Conservation (phyloP, 1,140 invertebrate genomes). For the Berghia stephanieae region DNA sequence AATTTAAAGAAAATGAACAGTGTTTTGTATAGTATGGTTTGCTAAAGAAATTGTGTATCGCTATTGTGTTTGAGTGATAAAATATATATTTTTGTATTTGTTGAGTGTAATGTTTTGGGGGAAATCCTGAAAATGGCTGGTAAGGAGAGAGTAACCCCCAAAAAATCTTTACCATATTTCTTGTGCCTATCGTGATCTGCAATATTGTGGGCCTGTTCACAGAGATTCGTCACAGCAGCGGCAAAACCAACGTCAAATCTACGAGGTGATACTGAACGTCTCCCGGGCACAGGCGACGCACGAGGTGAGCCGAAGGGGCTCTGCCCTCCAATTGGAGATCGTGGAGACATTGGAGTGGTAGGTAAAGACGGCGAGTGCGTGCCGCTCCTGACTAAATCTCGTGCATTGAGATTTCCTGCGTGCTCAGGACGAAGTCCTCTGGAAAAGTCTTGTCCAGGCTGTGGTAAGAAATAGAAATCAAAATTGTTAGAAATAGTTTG, state of each 20-base stretch:
- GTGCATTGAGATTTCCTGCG: constrained; percentile 33
- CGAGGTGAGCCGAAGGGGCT: constrained; percentile 55
- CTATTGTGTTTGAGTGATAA: no score
- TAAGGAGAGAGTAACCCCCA: no score
- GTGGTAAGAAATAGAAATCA: constrained; percentile 28
- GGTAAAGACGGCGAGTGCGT: constrained; percentile 48
- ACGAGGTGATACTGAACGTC: constrained; percentile 54
- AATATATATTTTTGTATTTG: no score
- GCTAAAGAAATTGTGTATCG: no score
- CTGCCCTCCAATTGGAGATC: constrained; percentile 44
- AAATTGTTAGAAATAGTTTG: neutral
- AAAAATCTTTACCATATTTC: constrained; percentile 56
- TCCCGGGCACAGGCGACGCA: constrained; percentile 47
- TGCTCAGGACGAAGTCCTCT: constrained; percentile 56
- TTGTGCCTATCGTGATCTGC: constrained; percentile 56
- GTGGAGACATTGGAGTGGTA: constrained; percentile 45
- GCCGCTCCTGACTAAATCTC: constrained; percentile 19
- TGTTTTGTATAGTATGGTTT: no score
- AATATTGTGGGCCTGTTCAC: constrained; percentile 59
- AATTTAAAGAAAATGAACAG: no score
- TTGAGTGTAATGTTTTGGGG: no score
- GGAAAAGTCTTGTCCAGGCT: constrained; percentile 56
- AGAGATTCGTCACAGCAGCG: constrained; percentile 58
- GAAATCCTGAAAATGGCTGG: no score
- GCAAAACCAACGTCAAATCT: constrained; percentile 58